phyloP scores from a whole-genome alignment of 2,797 vertebrate species.

The Sciaenops ocellatus region DNA sequence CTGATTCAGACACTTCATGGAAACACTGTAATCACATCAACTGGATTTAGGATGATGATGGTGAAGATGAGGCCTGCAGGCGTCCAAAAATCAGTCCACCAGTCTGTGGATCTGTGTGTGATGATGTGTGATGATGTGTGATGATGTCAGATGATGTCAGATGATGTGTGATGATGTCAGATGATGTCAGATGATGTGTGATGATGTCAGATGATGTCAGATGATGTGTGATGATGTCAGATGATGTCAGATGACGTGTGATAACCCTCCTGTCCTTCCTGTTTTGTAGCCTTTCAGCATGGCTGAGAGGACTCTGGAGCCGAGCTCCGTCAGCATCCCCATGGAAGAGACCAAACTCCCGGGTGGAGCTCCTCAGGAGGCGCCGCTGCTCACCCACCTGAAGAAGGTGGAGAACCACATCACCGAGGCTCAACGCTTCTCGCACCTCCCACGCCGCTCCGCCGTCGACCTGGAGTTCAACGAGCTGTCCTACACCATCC shows the following conservation, averaged over 20 bases:
- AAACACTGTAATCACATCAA: conserved; percentile 68
- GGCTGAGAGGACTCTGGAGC: conserved; percentile 92
- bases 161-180: too few relatives aligned
- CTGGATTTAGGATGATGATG: conserved; percentile 48
- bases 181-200: too few relatives aligned
- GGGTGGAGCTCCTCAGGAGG: conserved; percentile 84
- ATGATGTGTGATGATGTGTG: too few relatives aligned
- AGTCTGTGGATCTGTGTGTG: too few relatives aligned
- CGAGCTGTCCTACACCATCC: conserved; percentile 96
- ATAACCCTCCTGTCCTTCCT: conserved; percentile 1
- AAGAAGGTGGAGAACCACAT: conserved; percentile 99
- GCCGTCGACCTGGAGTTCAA: conserved; percentile 96
- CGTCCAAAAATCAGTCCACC: conserved; percentile 20
- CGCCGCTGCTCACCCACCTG: conserved; percentile 92
- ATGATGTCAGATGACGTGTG: too few relatives aligned
- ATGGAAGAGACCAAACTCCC: conserved; percentile 93
- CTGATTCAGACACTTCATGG: conserved; percentile 65
- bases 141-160: too few relatives aligned
- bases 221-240: too few relatives aligned
- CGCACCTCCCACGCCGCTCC: conserved; percentile 96
- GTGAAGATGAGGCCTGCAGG: conserved; percentile 22
- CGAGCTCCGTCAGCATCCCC: conserved; percentile 87
- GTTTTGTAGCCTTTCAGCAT: conserved; percentile 84
- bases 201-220: too few relatives aligned
- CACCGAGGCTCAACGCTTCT: conserved; percentile 97